Base-by-base conservation (phyloP, 2,888 invertebrate genomes). In the Ashinkailepas kermadecensis region DNA sequence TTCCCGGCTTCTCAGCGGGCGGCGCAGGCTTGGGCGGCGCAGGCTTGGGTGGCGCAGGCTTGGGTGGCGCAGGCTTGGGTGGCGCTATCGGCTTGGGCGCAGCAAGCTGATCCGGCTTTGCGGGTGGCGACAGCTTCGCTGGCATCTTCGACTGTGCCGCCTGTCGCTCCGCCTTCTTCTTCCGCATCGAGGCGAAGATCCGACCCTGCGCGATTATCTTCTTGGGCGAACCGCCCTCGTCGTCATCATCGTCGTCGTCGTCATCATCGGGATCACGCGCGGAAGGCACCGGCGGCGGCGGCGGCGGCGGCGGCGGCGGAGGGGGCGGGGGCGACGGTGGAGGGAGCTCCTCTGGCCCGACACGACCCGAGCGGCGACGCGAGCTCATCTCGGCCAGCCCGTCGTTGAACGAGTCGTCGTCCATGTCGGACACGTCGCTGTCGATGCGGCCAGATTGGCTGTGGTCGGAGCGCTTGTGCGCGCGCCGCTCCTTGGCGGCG, bases 341-440 rank as follows among this genome's bases (percentile, higher is more conserved):
- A 13, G 67, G 23, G 10, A 23, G 23, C 23, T n/a, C 23, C 39
- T 39, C 54, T 6, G 74, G 6, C 0, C 7, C 74, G 54, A 54
- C 11, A 12, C 23, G 23, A 11, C 23, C 67, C 25, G 54, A 18
- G 15, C 57, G 57, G 4, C 78, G 56, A n/a, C 78, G 78, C 7
- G 78, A 56, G 57, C 57, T 58, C 78, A 78, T 78, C 58, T 78
- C 78, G 57, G 78, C 78, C 58, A 78, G 78, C n/a, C 23, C 78
- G 58, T 78, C 78, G 58, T 23, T 10, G 58, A 78, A 78, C 13
- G 56, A 56, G 23, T 56, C 58, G 23, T 78, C 78, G 78, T 78
- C 78, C 78, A 78, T 78, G 23, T 78, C 78, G 12, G 78, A 78
- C 7, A 78, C 58, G 13, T 78, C 78, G 58, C 78, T 78, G 78